phyloP scores from a whole-genome alignment of 2,797 vertebrate species.

The Thripadectes ignobilis region DNA sequence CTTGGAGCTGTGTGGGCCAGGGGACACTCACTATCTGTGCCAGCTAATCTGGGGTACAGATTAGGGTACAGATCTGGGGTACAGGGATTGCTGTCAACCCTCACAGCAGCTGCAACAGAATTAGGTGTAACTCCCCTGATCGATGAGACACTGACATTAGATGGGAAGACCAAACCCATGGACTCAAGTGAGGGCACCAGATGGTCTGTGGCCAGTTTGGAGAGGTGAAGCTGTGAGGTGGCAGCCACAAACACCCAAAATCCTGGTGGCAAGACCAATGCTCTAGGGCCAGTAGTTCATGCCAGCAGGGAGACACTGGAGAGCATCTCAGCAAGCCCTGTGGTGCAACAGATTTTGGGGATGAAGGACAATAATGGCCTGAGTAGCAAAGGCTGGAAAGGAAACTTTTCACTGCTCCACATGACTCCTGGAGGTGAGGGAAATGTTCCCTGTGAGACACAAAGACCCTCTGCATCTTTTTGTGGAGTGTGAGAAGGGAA shows the following conservation, averaged over 20 bases:
- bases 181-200: neutral
- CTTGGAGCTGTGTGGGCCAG: rapidly evolving
- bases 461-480: neutral
- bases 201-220: neutral
- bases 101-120: neutral
- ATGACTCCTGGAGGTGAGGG: neutral
- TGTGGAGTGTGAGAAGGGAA: neutral
- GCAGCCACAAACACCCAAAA: neutral
- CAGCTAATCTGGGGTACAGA: neutral
- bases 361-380: neutral
- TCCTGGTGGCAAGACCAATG: neutral
- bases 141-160: neutral
- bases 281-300: neutral
- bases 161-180: neutral
- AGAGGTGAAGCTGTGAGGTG: neutral
- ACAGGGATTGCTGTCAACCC: neutral
- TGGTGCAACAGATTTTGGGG: neutral
- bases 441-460: neutral
- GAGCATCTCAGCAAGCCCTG: neutral
- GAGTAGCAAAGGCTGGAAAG: neutral
- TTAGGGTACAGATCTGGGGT: neutral
- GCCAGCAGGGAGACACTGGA: neutral
- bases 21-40: neutral
- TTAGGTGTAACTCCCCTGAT: neutral
- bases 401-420: neutral